Conservation (phyloP, 2,888 invertebrate genomes). For the Metopia argyrocephala region DNA sequence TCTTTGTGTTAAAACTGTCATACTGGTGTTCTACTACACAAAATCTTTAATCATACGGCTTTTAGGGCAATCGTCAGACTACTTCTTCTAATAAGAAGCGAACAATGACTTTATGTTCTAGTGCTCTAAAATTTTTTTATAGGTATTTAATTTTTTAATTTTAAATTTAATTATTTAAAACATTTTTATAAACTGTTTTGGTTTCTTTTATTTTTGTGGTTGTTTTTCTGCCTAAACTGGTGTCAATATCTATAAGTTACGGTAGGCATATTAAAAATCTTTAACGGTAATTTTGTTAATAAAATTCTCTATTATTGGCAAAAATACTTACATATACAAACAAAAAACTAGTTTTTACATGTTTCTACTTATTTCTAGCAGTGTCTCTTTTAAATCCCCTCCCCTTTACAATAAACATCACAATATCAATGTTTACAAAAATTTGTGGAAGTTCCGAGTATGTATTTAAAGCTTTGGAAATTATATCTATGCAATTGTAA, state of each 20-base stretch:
- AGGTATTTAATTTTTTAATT: background rate
- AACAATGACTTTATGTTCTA: slow-evolving; percentile 40
- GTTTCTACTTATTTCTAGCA: slow-evolving; percentile 12
- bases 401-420: no score
- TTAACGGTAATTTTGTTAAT: slow-evolving; percentile 57
- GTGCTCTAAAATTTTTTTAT: background rate
- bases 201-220: background rate
- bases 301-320: no score
- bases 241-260: slow-evolving; percentile 55
- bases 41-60: no score
- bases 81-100: slow-evolving; percentile 6
- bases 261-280: slow-evolving; percentile 44
- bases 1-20: no score
- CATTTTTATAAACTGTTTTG: no score
- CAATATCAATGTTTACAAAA: no score
- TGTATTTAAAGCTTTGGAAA: slow-evolving; percentile 48
- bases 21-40: no score
- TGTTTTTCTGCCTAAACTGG: slow-evolving; percentile 3
- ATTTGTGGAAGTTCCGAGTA: no score
- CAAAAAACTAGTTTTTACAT: slow-evolving; percentile 43
- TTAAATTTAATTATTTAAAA: no score
- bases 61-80: background rate
- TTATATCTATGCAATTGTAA: no score
- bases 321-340: background rate
- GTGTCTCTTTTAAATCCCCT: no score